phyloP scores from a whole-genome alignment of 2,113 vertebrate species.

The Cyphomyrus plagiostoma region DNA sequence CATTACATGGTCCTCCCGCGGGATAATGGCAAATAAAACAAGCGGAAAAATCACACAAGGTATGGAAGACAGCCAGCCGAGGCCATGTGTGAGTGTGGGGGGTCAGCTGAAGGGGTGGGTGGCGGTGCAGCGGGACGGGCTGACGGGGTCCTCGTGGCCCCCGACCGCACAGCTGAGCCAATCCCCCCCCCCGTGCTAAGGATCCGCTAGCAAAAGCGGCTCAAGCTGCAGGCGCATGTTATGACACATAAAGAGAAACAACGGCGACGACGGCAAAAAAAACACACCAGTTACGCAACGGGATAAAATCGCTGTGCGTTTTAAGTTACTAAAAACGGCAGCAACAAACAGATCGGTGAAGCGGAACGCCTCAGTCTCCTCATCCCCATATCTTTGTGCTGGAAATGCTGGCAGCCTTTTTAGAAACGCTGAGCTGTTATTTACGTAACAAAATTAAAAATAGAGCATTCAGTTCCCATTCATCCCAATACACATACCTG shows the following conservation, averaged over 20 bases:
- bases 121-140: background rate
- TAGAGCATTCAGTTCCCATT: background rate
- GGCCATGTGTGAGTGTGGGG: background rate
- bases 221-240: background rate
- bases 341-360: background rate
- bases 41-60: background rate
- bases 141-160: background rate
- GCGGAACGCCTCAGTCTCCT: background rate
- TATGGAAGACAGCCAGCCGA: background rate
- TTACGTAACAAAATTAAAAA: background rate
- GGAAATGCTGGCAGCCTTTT: background rate
- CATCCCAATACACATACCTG: conserved; percentile 56
- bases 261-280: too few species aligned
- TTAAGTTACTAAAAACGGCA: background rate
- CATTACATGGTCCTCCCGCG: background rate
- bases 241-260: background rate
- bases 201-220: background rate
- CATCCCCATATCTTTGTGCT: background rate
- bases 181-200: background rate
- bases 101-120: background rate
- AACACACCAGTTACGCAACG: background rate
- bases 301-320: background rate
- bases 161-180: background rate
- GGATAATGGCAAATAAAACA: background rate
- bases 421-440: background rate